Conservation (phyloP, 2,113 vertebrate genomes). For the Pycnonotus jocosus region DNA sequence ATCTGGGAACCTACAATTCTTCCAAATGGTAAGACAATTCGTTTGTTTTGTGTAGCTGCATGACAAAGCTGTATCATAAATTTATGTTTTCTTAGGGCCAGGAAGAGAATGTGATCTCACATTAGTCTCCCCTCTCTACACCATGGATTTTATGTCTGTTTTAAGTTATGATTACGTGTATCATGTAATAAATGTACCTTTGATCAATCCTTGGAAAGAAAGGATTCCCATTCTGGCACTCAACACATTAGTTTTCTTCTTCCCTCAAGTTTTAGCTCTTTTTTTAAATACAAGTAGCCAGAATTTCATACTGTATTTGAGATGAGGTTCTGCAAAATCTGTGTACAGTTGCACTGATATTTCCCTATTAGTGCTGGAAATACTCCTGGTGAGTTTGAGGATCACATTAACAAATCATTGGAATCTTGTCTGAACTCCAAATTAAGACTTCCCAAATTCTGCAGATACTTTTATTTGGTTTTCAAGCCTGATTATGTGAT, state of each 20-base stretch:
- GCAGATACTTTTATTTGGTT: background rate
- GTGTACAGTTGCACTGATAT: background rate
- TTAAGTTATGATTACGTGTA: background rate
- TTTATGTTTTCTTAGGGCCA: background rate
- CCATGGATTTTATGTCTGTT: background rate
- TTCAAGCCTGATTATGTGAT: background rate
- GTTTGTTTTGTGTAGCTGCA: constrained; percentile 25
- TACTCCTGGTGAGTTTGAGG: background rate
- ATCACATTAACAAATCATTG: background rate
- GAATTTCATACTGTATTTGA: background rate
- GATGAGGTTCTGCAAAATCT: background rate
- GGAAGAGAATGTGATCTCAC: background rate
- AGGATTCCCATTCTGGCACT: background rate
- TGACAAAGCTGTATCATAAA: background rate
- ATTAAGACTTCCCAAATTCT: background rate
- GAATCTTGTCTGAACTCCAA: background rate
- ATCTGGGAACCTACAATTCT: constrained; percentile 88
- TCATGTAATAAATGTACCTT: background rate
- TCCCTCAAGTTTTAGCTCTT: background rate
- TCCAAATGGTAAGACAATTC: constrained; percentile 80
- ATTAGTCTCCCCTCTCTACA: background rate
- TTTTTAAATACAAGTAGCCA: background rate
- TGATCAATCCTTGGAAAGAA: background rate
- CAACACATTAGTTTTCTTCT: background rate
- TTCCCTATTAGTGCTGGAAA: background rate